These are phyloP conservation scores for Chloroceryle amazona DNA, from an alignment of 2,797 vertebrate genomes.

Conservation along the genomic window DNA sequence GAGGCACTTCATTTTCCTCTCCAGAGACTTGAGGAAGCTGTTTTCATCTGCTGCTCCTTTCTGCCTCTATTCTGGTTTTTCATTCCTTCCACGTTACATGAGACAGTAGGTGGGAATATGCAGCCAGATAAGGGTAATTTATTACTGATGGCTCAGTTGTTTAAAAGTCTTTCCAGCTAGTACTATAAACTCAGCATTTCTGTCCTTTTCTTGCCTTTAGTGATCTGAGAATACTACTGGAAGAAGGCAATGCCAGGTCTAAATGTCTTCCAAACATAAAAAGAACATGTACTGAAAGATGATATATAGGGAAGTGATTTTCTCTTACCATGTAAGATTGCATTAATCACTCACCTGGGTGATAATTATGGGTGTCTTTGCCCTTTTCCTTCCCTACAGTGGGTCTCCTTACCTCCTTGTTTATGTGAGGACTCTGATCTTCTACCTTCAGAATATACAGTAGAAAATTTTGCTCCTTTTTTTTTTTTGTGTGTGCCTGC, in stretches of 20 bases:
- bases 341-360: background rate
- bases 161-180: slow-evolving; percentile 8
- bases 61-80: background rate
- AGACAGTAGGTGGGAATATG: slow-evolving; percentile 18
- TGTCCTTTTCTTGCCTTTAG: background rate
- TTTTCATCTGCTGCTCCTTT: background rate
- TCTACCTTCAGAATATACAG: background rate
- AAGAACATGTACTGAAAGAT: background rate
- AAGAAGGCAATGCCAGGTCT: background rate
- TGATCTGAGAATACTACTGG: background rate
- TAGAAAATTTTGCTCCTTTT: background rate
- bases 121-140: slow-evolving; percentile 39
- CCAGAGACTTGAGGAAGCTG: background rate
- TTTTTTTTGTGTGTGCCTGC: background rate
- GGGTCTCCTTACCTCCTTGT: background rate
- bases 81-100: slow-evolving; percentile 56
- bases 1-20: background rate
- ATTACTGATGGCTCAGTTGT: slow-evolving; percentile 5
- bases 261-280: background rate
- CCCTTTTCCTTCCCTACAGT: background rate
- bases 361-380: background rate
- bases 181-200: background rate
- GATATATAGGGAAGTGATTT: background rate
- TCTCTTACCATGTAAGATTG: background rate
- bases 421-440: background rate